These are phyloP conservation scores for Orycteropus afer DNA, from an alignment of 2,113 vertebrate species.

Conservation along the genomic window DNA sequence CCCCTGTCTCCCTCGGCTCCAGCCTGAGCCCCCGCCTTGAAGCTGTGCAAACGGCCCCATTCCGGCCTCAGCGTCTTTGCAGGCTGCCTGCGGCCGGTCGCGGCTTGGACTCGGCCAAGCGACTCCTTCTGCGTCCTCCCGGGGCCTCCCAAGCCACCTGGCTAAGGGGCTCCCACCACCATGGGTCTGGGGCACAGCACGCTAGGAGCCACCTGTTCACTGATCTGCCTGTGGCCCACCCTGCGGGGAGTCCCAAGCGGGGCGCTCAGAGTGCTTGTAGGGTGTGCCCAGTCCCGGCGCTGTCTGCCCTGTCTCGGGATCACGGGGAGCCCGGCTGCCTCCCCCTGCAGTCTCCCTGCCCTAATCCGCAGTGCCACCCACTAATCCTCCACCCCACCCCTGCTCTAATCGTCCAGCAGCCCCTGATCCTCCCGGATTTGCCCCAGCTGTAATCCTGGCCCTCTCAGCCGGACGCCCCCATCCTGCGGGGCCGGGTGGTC, in stretches of 20 bases:
- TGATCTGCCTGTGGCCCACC: neutral
- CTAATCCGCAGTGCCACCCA: neutral
- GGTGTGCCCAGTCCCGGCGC: too few species aligned
- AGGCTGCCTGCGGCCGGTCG: neutral
- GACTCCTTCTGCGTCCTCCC: neutral
- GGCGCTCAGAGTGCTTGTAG: too few species aligned
- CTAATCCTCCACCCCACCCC: neutral
- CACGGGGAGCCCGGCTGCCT: rapidly evolving
- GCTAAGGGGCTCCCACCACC: neutral
- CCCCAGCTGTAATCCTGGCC: neutral
- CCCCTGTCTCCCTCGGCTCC: neutral
- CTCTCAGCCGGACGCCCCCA: neutral
- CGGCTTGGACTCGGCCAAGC: rapidly evolving
- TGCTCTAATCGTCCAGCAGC: neutral
- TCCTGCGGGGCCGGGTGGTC: neutral
- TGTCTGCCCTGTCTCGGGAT: neutral
- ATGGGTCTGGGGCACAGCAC: too few species aligned
- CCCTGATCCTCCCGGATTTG: neutral
- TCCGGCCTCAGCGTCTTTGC: neutral
- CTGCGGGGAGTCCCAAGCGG: neutral
- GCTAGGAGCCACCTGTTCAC: neutral
- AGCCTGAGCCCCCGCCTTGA: neutral
- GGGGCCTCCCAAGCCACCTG: neutral
- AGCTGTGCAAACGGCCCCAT: neutral
- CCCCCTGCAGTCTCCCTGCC: neutral